Evolutionary conservation across 2,113 vertebrate genomes (phyloP).

Genomic region (Todiramphus chloris): DNA sequence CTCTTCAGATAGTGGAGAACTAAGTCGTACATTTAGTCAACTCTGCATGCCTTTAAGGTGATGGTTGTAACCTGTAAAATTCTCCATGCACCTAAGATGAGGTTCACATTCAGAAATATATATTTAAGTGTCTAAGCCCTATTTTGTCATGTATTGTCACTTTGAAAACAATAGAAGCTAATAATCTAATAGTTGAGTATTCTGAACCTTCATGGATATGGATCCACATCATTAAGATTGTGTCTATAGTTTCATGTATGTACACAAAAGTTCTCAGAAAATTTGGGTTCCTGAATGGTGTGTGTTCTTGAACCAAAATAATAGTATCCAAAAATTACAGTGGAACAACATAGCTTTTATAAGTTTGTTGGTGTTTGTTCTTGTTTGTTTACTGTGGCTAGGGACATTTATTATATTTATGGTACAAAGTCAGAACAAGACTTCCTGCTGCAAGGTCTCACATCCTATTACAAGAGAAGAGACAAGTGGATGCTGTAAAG

Average conservation of each 20-base stretch:
- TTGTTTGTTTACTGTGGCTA: background rate
- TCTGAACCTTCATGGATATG: background rate
- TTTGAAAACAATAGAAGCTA: background rate
- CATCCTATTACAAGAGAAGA: background rate
- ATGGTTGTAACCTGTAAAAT: background rate
- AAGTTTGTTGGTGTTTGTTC: background rate
- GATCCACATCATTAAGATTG: background rate
- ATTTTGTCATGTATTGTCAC: background rate
- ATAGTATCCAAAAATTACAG: background rate
- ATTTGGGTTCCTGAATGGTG: background rate
- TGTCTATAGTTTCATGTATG: background rate
- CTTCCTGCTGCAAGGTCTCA: background rate
- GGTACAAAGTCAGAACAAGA: background rate
- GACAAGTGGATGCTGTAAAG: accelerated
- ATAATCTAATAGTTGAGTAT: background rate
- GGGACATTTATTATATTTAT: background rate
- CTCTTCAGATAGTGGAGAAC: background rate
- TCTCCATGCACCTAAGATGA: background rate
- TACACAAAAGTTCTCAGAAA: background rate
- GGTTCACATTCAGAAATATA: background rate
- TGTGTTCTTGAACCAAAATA: background rate
- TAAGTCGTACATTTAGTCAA: background rate
- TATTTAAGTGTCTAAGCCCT: background rate
- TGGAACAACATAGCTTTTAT: background rate
- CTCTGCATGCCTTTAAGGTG: background rate